Percentiles rank a stretch among this genome's conserved stretches.
phyloP scores from a whole-genome alignment of 2,113 vertebrate genomes.

The Stictonetta naevosa region DNA sequence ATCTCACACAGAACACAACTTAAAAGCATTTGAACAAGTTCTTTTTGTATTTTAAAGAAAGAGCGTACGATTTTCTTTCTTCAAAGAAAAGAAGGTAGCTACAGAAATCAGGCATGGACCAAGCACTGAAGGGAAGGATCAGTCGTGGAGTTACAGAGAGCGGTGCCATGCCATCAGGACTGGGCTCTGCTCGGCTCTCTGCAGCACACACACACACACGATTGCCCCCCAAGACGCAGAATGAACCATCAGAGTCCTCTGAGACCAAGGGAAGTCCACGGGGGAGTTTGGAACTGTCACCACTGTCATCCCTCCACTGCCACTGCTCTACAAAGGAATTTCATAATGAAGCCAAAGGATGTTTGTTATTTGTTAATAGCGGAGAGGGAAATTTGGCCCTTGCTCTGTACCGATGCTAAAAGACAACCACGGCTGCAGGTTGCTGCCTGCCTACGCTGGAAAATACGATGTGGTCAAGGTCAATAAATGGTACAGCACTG shows the following conservation, averaged over 20 bases:
- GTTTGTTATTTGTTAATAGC: not conserved
- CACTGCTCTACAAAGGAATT: not conserved
- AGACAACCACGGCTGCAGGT: not conserved
- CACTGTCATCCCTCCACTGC: not conserved
- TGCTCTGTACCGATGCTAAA: not conserved
- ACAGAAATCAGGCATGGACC: not conserved
- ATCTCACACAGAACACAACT: not conserved
- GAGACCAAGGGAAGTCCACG: not conserved
- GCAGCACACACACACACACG: not conserved
- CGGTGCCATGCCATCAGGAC: not conserved
- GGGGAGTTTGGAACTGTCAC: not conserved
- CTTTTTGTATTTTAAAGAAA: not conserved
- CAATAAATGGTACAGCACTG: rapidly evolving
- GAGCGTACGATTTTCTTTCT: not conserved
- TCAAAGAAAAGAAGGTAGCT: not conserved
- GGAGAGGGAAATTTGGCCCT: not conserved
- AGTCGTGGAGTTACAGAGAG: not conserved
- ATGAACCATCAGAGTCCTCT: not conserved
- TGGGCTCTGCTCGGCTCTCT: not conserved
- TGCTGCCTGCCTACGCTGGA: not conserved
- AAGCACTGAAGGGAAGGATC: not conserved
- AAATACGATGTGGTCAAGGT: not conserved
- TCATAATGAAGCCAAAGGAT: not conserved
- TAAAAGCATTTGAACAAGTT: not conserved
- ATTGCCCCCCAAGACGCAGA: not conserved